A percentile compares a stretch with the other conserved stretches of the same genome.
These are phyloP conservation scores for Ramazzottius varieornatus DNA, from an alignment of 2,888 invertebrate genomes.

Conservation along the genomic window DNA sequence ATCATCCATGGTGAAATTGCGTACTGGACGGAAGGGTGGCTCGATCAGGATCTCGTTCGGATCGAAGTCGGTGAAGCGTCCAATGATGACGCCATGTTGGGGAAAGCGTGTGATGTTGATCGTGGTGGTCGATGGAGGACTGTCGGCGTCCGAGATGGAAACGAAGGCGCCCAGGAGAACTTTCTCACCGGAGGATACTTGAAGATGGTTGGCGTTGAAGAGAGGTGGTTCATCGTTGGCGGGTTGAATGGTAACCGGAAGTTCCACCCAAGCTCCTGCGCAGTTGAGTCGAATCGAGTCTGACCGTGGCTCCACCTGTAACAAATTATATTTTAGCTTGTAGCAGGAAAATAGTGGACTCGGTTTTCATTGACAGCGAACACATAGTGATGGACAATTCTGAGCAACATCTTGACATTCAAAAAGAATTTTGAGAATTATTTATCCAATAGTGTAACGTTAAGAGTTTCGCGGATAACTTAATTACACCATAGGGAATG, in stretches of 20 bases:
- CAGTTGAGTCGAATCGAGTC: not conserved
- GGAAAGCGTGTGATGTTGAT: not conserved
- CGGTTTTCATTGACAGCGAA: too few species aligned
- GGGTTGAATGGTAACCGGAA: not conserved
- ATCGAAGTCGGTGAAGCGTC: not conserved
- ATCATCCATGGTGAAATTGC: slow-evolving; percentile 19
- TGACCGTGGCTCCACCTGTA: not conserved
- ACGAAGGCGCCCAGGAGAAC: not conserved
- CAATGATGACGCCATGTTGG: not conserved
- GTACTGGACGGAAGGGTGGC: slow-evolving; percentile 11
- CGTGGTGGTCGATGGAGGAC: not conserved
- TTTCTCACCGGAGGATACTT: not conserved
- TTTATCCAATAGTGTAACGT: too few species aligned
- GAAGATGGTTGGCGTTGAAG: not conserved
- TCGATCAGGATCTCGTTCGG: not conserved
- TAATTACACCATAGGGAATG: too few species aligned
- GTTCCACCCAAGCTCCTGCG: not conserved
- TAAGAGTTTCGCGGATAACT: too few species aligned
- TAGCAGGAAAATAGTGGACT: too few species aligned
- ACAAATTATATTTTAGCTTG: too few species aligned
- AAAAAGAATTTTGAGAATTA: too few species aligned
- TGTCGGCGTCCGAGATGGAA: not conserved
- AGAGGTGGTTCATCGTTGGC: not conserved
- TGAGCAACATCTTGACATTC: too few species aligned
- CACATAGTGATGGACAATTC: too few species aligned